Base-by-base conservation (phyloP, 92 coral and sea anemone species). In the Zoanthus sociatus region DNA sequence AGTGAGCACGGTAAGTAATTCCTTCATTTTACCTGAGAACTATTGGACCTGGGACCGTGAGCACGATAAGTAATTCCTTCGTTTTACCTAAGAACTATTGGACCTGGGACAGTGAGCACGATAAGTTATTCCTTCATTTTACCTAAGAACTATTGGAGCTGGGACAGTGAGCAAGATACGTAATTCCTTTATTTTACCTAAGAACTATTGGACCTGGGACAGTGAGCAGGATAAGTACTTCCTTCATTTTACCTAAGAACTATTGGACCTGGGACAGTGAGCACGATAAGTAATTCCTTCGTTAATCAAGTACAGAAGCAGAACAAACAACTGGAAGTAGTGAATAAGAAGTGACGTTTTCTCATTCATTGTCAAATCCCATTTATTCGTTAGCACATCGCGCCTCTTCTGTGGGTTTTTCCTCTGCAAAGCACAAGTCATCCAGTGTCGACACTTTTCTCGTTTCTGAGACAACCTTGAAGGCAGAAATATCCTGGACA, bases 391-490 rank as follows among this genome's bases (percentile, higher is more conserved):
- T 55, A 48, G 77, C 77, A 73, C 51, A 46, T 73, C 18, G 18
- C 77, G 53, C 54, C 51, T 48, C 53, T 53, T 53, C 58, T 53
- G 58, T 13, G 9, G 58, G 58, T 53, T 53, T 53, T 53, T 3
- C 58, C 1, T 13, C n/a, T 48, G 17, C 77, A 48, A 44, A 73
- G 77, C 44, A 73, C 55, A 73, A 14, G 1, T 42, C 21, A 73
- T 73, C 77, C 46, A 73, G 77, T 73, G 73, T 84, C 88, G 63
- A 86, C 82, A 58, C 88, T 51, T 60, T 83, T 60, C 78, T 70
- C 13, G 46, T 76, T 67, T 83, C 78, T 70, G 76, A 83, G 61
- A 68, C 78, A 83, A 83, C 78, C 69, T 71, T 68, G 67, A 18
- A 71, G 78, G 87, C 87, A 44, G 78, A 68, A 64, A 69, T 83